These are phyloP conservation scores for Dendrolimus pini DNA, from an alignment of 2,888 invertebrate species.

Conservation along the genomic window DNA sequence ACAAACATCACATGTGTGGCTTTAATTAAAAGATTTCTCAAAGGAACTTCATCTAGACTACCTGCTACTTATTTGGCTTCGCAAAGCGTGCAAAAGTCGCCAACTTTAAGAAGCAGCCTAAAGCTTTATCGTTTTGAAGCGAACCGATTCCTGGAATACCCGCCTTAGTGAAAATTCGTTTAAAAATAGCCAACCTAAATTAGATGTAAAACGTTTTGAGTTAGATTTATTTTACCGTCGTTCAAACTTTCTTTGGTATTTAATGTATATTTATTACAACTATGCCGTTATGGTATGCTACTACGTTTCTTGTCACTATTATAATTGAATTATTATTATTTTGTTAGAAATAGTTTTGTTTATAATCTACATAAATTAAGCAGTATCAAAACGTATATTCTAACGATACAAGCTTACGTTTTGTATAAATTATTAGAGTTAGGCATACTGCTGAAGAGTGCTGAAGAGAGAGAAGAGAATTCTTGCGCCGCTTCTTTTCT, in stretches of 20 bases:
- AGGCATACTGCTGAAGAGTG: no score
- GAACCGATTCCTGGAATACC: no score
- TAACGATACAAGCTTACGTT: no score
- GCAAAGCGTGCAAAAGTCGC: neutral
- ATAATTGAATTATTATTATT: no score
- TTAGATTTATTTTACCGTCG: neutral
- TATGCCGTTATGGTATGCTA: no score
- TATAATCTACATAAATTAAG: no score
- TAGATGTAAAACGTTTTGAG: neutral
- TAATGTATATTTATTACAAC: neutral
- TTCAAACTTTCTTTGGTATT: neutral
- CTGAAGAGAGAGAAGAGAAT: no score
- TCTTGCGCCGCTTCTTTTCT: no score
- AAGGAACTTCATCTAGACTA: neutral
- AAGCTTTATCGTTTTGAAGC: neutral
- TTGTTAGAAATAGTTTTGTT: no score
- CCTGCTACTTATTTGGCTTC: neutral
- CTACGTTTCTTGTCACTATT: no score
- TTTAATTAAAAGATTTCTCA: slow-evolving; percentile 1
- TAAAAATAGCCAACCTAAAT: neutral
- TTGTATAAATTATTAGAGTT: no score
- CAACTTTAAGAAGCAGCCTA: neutral
- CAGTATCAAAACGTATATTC: no score
- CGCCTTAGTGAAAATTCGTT: neutral
- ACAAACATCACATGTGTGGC: neutral